A percentile compares a stretch with the other conserved stretches of the same genome.
These are phyloP conservation scores for Leptura quadrifasciata DNA, from an alignment of 2,888 invertebrate species.

Conservation along the genomic window DNA sequence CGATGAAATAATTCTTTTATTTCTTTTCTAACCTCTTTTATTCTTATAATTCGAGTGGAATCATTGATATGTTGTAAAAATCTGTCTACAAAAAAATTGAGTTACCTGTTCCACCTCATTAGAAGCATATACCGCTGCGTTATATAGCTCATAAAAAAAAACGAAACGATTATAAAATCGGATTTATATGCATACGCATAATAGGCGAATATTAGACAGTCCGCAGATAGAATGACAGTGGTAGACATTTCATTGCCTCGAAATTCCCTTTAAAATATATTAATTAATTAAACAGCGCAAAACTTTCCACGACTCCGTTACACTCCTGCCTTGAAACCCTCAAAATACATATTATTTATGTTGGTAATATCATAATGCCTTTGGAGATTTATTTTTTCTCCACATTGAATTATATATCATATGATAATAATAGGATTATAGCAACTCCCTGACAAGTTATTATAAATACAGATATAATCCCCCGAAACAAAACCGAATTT, in stretches of 20 bases:
- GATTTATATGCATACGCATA: too few species aligned
- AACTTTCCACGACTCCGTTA: constrained; percentile 13
- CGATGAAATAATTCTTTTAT: too few species aligned
- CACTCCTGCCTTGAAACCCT: constrained; percentile 11
- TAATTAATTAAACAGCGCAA: constrained; percentile 25
- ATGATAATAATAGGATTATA: constrained; percentile 55
- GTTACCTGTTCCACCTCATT: too few species aligned
- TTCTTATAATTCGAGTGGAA: too few species aligned
- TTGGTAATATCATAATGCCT: constrained; percentile 39
- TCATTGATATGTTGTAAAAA: too few species aligned
- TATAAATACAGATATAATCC: constrained; percentile 55
- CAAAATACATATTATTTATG: constrained; percentile 34
- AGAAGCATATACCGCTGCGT: too few species aligned
- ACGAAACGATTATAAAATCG: too few species aligned
- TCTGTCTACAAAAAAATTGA: too few species aligned
- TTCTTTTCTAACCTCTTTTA: too few species aligned
- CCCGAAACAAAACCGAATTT: constrained; percentile 50
- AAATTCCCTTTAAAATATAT: constrained; percentile 8
- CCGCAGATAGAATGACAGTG: too few species aligned
- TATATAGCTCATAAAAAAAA: too few species aligned
- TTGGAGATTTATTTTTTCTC: constrained; percentile 37
- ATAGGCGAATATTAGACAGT: too few species aligned
- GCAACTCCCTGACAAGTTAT: constrained; percentile 50
- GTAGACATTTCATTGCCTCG: constrained; percentile 2
- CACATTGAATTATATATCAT: constrained; percentile 25